phyloP scores from a whole-genome alignment of 2,888 invertebrate genomes.

The Tinea semifulvella region DNA sequence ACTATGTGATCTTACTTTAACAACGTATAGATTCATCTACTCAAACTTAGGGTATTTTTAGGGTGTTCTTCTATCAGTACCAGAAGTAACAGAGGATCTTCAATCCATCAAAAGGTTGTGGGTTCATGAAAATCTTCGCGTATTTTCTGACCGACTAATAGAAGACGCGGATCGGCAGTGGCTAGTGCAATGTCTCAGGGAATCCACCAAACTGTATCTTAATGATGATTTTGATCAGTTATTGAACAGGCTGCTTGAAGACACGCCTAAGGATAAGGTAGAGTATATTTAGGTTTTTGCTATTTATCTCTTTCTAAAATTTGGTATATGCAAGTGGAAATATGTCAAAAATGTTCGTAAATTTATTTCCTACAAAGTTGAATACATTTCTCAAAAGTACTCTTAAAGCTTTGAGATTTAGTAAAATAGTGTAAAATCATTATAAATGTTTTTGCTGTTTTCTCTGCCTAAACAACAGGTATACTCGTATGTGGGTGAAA shows the following conservation, averaged over 20 bases:
- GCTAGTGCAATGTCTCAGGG: slow-evolving; percentile 77
- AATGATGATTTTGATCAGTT: slow-evolving; percentile 75
- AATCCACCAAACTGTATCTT: slow-evolving; percentile 66
- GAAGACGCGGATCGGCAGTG: slow-evolving; percentile 85
- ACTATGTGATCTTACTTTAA: too few species aligned
- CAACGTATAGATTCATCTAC: too few species aligned
- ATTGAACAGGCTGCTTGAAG: slow-evolving; percentile 69
- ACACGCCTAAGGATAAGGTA: slow-evolving; percentile 13
- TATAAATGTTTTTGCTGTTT: too few species aligned
- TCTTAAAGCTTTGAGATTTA: background rate
- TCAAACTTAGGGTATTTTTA: too few species aligned
- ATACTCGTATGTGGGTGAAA: too few species aligned
- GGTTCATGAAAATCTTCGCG: slow-evolving; percentile 93
- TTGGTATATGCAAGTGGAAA: too few species aligned
- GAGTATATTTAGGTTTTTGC: background rate
- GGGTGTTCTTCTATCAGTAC: slow-evolving; percentile 91
- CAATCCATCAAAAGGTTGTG: slow-evolving; percentile 89
- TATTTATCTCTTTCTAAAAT: too few species aligned
- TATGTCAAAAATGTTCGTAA: too few species aligned
- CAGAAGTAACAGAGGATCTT: slow-evolving; percentile 88
- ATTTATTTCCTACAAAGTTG: background rate
- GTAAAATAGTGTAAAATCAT: background rate
- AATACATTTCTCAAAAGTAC: background rate
- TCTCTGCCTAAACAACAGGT: too few species aligned
- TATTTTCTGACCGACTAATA: slow-evolving; percentile 91